Base-by-base conservation (phyloP, 2,797 vertebrate genomes). In the Mus minutoides region DNA sequence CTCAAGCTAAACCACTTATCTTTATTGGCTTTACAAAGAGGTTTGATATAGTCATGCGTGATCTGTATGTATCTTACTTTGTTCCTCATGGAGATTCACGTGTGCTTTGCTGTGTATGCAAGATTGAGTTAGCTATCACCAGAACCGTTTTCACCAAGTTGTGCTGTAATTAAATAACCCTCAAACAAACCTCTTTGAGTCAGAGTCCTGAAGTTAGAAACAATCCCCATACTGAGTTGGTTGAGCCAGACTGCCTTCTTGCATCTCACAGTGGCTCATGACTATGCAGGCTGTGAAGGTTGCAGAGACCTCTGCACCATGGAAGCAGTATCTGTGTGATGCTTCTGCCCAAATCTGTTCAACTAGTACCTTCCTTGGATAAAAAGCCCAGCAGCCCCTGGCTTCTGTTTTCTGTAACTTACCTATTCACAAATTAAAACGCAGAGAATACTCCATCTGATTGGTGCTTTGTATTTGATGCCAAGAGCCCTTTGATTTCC, bases 401-500 rank as follows among this genome's bases (percentile, higher is more conserved):
- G 16, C 49, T 90, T 82, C 88, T 73, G 67, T 54, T 56, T 91
- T 80, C 79, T n/a, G 56, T 95, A 84, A 96, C 19, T 64, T 73
- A 76, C 52, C 60, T 11, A 80, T 58, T 86, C 64, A 40, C 78
- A 77, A 75, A 94, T 88, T 24, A 95, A 91, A 92, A 92, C 19
- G 22, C 85, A 90, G 60, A 90, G 13, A 40, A 77, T 67, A 90
- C 90, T 82, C 31, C 49, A 29, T 77, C 77, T 13, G 78, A 86
- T 88, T 49, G 78, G 77, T 85, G 49, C 85, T 89, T 37, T 97
- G 94, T 78, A 95, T 98, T 97, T 97, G 90, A 97, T 91, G 85
- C 62, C 26, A 86, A 78, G n/a, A 78, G n/a, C 2, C 0, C 19
- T 95, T 95, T 97, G 95, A 95, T 96, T 62, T 91, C 83, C 31